Evolutionary conservation across 1,140 invertebrate genomes (phyloP).

Genomic region (Cydia splendana): DNA sequence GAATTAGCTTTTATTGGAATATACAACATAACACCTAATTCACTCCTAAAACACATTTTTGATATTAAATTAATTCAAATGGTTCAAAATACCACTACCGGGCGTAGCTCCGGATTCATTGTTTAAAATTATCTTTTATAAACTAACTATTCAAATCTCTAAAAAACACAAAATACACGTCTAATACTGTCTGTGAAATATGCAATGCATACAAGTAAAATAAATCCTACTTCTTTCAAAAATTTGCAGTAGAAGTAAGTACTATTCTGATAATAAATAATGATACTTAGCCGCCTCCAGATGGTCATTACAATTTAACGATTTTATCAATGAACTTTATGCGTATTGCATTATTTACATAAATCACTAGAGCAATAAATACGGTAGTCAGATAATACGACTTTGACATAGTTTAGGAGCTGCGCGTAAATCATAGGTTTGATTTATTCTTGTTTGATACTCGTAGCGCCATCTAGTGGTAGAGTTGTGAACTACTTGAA

Average conservation of each 20-base stretch:
- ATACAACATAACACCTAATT: too few relatives aligned
- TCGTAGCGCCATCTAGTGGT: slow-evolving; percentile 57
- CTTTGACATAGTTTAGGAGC: slow-evolving; percentile 63
- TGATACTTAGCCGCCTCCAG: neutral
- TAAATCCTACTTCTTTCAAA: neutral
- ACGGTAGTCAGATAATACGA: slow-evolving; percentile 59
- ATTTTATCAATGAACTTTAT: slow-evolving; percentile 45
- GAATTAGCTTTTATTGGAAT: too few relatives aligned
- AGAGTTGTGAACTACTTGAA: slow-evolving; percentile 35
- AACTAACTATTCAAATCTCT: too few relatives aligned
- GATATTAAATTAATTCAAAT: too few relatives aligned
- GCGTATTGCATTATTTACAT: slow-evolving; percentile 44
- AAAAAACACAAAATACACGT: too few relatives aligned
- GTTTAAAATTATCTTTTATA: too few relatives aligned
- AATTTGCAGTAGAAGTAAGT: neutral
- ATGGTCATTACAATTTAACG: slow-evolving; percentile 29
- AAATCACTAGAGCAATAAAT: slow-evolving; percentile 59
- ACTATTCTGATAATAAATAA: slow-evolving; percentile 7
- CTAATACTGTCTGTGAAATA: neutral
- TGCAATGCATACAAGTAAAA: neutral
- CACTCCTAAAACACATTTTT: too few relatives aligned
- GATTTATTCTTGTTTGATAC: slow-evolving; percentile 39
- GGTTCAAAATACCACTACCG: too few relatives aligned
- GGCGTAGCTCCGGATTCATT: too few relatives aligned
- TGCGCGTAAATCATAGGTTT: slow-evolving; percentile 31